phyloP scores from a whole-genome alignment of 2,113 vertebrate genomes.

The Calypte anna region DNA sequence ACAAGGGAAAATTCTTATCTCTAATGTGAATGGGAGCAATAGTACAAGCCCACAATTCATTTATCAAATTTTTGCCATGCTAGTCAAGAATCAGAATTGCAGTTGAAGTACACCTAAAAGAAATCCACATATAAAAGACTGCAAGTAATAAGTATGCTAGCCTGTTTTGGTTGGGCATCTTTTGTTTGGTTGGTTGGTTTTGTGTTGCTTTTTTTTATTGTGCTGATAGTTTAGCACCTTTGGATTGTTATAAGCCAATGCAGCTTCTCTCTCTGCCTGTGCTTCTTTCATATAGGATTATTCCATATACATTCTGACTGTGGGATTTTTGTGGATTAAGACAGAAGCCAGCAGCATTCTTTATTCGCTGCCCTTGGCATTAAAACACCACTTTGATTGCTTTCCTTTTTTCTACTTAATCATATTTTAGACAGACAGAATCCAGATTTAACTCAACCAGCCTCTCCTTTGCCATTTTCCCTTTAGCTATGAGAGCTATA shows the following conservation, averaged over 20 bases:
- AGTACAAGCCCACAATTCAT: neutral
- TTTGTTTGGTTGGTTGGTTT: neutral
- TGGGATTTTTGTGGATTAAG: conserved; percentile 55
- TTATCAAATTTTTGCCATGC: neutral
- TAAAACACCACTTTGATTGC: conserved; percentile 32
- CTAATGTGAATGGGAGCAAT: neutral
- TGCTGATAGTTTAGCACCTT: conserved; percentile 13
- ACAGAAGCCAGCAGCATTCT: conserved; percentile 28
- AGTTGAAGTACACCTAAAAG: neutral
- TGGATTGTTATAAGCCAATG: neutral
- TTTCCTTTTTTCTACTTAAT: conserved; percentile 34
- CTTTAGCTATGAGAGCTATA: neutral
- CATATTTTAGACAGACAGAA: conserved; percentile 14
- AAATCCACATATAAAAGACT: neutral
- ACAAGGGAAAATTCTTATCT: neutral
- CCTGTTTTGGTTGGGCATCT: neutral
- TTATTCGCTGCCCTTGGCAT: conserved; percentile 18
- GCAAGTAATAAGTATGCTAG: neutral
- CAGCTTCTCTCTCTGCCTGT: neutral
- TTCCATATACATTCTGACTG: neutral
- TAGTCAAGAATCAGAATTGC: neutral
- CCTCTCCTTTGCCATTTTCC: neutral
- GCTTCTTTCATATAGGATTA: conserved; percentile 43
- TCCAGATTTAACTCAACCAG: conserved; percentile 26
- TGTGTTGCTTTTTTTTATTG: neutral